Conservation (phyloP, 1,140 invertebrate species). For the Drosophila simulans region DNA sequence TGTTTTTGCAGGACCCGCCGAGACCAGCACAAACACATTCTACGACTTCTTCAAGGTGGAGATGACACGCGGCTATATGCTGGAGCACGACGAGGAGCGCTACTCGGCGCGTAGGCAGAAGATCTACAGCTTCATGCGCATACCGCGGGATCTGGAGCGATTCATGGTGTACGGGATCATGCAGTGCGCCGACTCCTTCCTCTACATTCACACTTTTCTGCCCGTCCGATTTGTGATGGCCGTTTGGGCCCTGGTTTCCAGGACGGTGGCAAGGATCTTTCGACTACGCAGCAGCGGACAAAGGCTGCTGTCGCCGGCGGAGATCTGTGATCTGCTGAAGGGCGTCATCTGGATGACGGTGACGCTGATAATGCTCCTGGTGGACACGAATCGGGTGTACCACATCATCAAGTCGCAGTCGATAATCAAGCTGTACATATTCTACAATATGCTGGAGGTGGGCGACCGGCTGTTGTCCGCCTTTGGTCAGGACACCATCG, state of each 20-base stretch:
- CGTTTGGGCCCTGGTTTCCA: conserved; percentile 90
- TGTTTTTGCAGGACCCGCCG: background rate
- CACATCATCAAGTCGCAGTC: conserved; percentile 99
- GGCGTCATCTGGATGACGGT: conserved; percentile 94
- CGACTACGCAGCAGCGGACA: conserved; percentile 86
- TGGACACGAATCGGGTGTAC: conserved; percentile 99
- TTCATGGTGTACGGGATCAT: conserved; percentile 99
- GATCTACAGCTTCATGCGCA: conserved; percentile 98
- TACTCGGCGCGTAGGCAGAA: conserved; percentile 97
- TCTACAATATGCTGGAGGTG: conserved; percentile 99
- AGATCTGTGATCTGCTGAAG: conserved; percentile 98
- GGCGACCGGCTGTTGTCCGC: conserved; percentile 97
- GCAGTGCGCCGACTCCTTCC: conserved; percentile 98
- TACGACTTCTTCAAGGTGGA: conserved; percentile 93
- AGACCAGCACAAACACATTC: conserved; percentile 58
- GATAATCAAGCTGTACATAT: conserved; percentile 99
- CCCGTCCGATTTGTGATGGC: conserved; percentile 96
- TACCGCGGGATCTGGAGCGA: conserved; percentile 95
- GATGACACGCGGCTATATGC: conserved; percentile 94
- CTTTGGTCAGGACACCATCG: conserved; percentile 99
- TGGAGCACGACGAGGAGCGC: conserved; percentile 97
- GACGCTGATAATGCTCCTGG: conserved; percentile 93
- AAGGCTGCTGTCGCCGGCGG: conserved; percentile 92
- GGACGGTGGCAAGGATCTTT: conserved; percentile 90
- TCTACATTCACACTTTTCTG: conserved; percentile 99